These are phyloP conservation scores for Enteromius thamalakanensis DNA, from an alignment of 2,797 vertebrate genomes.

Conservation along the genomic window DNA sequence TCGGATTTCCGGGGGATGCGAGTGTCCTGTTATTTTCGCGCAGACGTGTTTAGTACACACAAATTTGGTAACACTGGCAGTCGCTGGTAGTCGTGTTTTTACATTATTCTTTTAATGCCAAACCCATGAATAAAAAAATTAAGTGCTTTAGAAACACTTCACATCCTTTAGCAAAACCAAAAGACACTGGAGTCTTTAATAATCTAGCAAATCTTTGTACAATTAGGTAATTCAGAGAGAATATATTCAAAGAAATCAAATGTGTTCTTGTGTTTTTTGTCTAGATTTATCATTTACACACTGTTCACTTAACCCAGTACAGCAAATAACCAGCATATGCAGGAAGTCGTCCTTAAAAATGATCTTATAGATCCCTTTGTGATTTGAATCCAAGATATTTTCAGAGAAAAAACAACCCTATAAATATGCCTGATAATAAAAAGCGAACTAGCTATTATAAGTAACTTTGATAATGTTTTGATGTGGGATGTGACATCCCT, in stretches of 20 bases:
- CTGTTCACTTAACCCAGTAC: background rate
- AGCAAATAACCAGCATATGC: background rate
- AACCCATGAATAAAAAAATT: background rate
- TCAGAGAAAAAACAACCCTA: background rate
- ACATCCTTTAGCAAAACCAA: background rate
- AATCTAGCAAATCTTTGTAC: background rate
- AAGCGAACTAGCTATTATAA: background rate
- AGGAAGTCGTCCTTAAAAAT: background rate
- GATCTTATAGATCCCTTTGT: background rate
- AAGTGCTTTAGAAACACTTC: background rate
- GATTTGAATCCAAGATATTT: background rate
- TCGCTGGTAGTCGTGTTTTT: too few species aligned
- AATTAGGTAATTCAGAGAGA: background rate
- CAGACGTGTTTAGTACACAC: too few species aligned
- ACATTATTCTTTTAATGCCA: too few species aligned
- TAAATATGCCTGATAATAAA: constrained; percentile 9
- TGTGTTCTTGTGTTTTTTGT: background rate
- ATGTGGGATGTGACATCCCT: constrained; percentile 18
- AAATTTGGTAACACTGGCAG: too few species aligned
- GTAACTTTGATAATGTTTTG: constrained; percentile 6
- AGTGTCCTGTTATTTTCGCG: too few species aligned
- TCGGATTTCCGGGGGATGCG: too few species aligned
- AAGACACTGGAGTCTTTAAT: background rate
- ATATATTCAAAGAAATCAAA: background rate
- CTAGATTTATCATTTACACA: background rate